These are phyloP conservation scores for Psilanteris sp. DNA, from an alignment of 1,140 invertebrate species.

Conservation along the genomic window DNA sequence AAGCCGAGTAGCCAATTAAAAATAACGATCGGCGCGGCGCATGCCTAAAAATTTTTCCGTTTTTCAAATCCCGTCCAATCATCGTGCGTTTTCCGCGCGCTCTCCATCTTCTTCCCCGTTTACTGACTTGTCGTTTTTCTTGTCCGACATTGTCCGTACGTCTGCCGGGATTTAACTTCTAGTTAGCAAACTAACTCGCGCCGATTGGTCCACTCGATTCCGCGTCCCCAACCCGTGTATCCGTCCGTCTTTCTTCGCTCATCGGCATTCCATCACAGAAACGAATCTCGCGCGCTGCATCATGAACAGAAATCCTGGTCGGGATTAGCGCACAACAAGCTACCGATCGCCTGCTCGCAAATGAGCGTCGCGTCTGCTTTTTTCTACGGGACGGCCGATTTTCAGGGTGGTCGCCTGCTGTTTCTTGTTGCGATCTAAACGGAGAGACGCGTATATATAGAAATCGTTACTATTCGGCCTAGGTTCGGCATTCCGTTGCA, in stretches of 20 bases:
- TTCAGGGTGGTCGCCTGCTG: slow-evolving; percentile 55
- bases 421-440: slow-evolving; percentile 15
- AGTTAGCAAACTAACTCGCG: slow-evolving; percentile 54
- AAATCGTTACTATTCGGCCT: slow-evolving; percentile 31
- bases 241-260: slow-evolving; percentile 48
- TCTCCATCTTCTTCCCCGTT: slow-evolving; percentile 41
- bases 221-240: slow-evolving; percentile 32
- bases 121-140: slow-evolving; percentile 31
- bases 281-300: slow-evolving; percentile 56
- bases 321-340: slow-evolving; percentile 60
- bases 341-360: slow-evolving; percentile 57
- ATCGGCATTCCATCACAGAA: slow-evolving; percentile 63
- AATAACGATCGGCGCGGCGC: slow-evolving; percentile 22
- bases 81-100: slow-evolving; percentile 51
- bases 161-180: slow-evolving; percentile 34
- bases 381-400: slow-evolving; percentile 45
- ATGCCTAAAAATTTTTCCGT: slow-evolving; percentile 41
- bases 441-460: slow-evolving; percentile 28
- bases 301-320: slow-evolving; percentile 52
- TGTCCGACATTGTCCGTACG: slow-evolving; percentile 40
- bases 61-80: slow-evolving; percentile 45
- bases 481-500: slow-evolving; percentile 19
- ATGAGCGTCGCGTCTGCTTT: slow-evolving; percentile 58
- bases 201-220: slow-evolving; percentile 61
- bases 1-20: slow-evolving; percentile 33